Evolutionary conservation across 2,888 invertebrate genomes (phyloP).

Genomic region (Pandemis corylana): DNA sequence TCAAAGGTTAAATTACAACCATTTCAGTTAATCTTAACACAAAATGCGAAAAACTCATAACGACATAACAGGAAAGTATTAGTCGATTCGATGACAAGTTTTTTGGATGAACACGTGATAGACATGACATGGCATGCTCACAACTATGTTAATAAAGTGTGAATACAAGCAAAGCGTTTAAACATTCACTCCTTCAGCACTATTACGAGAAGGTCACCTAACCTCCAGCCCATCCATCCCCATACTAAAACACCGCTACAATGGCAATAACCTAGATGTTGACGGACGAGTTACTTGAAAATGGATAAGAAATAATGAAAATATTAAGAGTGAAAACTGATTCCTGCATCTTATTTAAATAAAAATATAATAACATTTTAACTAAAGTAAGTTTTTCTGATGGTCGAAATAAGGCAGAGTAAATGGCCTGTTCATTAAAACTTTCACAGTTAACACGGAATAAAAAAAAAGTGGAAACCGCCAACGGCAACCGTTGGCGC

Average conservation of each 20-base stretch:
- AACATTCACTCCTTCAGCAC: conserved; percentile 58
- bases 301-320: conserved; percentile 35
- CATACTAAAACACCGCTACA: conserved; percentile 27
- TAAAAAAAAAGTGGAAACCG: too few species aligned
- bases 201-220: conserved; percentile 45
- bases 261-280: background rate
- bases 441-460: too few species aligned
- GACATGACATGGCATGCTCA: conserved; percentile 80
- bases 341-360: conserved; percentile 3
- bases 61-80: conserved; percentile 5
- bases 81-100: conserved; percentile 19
- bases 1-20: background rate
- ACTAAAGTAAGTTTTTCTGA: too few species aligned
- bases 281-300: background rate
- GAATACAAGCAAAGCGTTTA: conserved; percentile 69
- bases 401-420: too few species aligned
- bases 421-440: background rate
- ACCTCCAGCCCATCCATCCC: conserved; percentile 43
- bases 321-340: conserved; percentile 11
- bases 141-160: conserved; percentile 68
- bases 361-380: background rate
- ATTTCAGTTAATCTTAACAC: background rate
- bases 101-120: conserved; percentile 45
- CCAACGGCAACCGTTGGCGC: too few species aligned
- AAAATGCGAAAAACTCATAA: conserved; percentile 5